Evolutionary conservation across 2,797 vertebrate genomes (phyloP), one percentile per base, ranked within the genome.

Genomic region (Pogonophryne albipinna): DNA sequence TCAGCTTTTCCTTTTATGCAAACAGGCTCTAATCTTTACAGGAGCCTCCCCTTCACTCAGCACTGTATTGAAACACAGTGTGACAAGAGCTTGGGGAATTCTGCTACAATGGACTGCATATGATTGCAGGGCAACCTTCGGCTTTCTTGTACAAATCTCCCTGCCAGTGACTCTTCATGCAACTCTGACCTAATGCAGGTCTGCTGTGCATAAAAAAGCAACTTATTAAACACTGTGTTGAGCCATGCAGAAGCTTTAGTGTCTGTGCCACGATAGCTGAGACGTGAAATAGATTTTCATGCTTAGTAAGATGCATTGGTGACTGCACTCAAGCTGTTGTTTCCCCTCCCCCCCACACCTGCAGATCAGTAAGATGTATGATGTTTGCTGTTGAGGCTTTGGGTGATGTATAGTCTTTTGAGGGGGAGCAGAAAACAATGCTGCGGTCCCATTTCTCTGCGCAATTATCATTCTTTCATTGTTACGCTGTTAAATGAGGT

Each of bases 211-310:
- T 87, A 45, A 81, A 76, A 71, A 79, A 81, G 74, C 75, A 66
- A 70, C 82, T 89, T 85, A 90, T 89, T 85, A 91, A 88, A 87
- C 79, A 84, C 78, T 76, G 80, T 85, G 69, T 72, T 75, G 66
- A 80, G 83, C 85, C 78, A 82, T 80, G 82, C 86, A 93, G 90
- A 88, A 91, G 92, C 83, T 84, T 82, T 58, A 53, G 81, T 86
- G 85, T 87, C 78, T 85, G 58, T n/a, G 66, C 65, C 76, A 83
- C 80, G 83, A 84, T 83, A 92, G 82, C 76, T 90, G 87, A 90
- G 87, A 88, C 78, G 87, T 93, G 89, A 94, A 93, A 94, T 92
- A 91, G 90, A 93, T 94, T 94, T 93, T 91, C 85, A 90, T 84
- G 90, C 91, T 92, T 85, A 84, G 87, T 84, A 82, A 92, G 90